These are phyloP conservation scores for Leptopilina syphax DNA, from an alignment of 2,888 invertebrate species.

Conservation along the genomic window DNA sequence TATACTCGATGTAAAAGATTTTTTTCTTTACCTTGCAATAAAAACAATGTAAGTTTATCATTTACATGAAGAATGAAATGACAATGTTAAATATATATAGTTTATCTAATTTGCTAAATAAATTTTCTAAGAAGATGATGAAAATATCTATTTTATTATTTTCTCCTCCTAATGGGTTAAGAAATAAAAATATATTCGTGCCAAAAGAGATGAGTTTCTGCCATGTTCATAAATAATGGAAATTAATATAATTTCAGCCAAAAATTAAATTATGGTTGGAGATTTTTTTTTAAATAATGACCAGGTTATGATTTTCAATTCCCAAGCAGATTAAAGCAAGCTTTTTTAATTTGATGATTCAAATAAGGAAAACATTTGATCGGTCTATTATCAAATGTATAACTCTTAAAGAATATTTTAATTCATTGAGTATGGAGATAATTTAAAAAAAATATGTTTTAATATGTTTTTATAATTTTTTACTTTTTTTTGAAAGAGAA, in stretches of 20 bases:
- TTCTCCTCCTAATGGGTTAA: not conserved
- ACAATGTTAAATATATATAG: not conserved
- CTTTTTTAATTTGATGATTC: not conserved
- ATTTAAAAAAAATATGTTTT: no score
- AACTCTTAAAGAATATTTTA: no score
- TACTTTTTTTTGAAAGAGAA: no score
- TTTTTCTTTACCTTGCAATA: not conserved
- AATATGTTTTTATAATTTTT: no score
- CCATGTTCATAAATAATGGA: not conserved
- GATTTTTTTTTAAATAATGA: not conserved
- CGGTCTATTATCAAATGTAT: no score
- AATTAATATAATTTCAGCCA: constrained; percentile 7
- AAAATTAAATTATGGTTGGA: not conserved
- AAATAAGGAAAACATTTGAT: not conserved
- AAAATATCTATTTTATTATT: not conserved
- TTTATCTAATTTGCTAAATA: not conserved
- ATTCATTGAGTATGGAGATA: no score
- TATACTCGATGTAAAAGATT: no score
- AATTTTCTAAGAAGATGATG: not conserved
- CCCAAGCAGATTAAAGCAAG: constrained; percentile 5
- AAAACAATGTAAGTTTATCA: not conserved
- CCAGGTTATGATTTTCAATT: not conserved
- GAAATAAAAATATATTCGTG: not conserved
- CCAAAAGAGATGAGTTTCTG: not conserved
- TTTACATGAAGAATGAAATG: not conserved